Evolutionary conservation across 2,888 invertebrate genomes (phyloP).

Genomic region (Clivina fossor): DNA sequence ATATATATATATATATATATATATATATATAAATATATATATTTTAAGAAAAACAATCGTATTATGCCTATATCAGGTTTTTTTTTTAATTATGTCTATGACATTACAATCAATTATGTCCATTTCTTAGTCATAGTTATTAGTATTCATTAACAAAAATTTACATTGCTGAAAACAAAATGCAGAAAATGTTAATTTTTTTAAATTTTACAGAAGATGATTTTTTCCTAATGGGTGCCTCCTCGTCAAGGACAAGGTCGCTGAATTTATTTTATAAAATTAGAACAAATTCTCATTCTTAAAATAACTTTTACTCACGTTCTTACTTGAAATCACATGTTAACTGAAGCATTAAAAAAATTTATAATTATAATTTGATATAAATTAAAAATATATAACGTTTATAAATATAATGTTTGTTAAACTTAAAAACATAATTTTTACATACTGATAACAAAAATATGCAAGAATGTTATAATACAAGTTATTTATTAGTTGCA

Average conservation of each 20-base stretch:
- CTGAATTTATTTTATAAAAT: slow-evolving; percentile 19
- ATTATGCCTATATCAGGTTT: too few relatives aligned
- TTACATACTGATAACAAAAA: neutral
- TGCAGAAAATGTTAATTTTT: too few relatives aligned
- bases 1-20: too few relatives aligned
- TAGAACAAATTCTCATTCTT: slow-evolving; percentile 22
- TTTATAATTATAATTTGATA: slow-evolving; percentile 13
- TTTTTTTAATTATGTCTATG: too few relatives aligned
- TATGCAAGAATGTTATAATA: too few relatives aligned
- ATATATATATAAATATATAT: too few relatives aligned
- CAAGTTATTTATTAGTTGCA: too few relatives aligned
- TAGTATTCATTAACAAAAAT: too few relatives aligned
- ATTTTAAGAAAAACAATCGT: too few relatives aligned
- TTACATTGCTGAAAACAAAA: neutral
- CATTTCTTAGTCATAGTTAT: too few relatives aligned
- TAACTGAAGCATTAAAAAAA: neutral
- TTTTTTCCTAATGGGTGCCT: slow-evolving; percentile 10
- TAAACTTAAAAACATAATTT: neutral
- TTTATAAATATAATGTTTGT: neutral
- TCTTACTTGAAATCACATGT: slow-evolving; percentile 16
- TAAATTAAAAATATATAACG: neutral
- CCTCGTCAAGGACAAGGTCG: slow-evolving; percentile 17
- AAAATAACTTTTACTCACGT: slow-evolving; percentile 20
- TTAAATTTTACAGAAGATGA: neutral
- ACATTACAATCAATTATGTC: too few relatives aligned